Base-by-base conservation (phyloP, 2,888 invertebrate species). In the Sarcophaga rosellei region DNA sequence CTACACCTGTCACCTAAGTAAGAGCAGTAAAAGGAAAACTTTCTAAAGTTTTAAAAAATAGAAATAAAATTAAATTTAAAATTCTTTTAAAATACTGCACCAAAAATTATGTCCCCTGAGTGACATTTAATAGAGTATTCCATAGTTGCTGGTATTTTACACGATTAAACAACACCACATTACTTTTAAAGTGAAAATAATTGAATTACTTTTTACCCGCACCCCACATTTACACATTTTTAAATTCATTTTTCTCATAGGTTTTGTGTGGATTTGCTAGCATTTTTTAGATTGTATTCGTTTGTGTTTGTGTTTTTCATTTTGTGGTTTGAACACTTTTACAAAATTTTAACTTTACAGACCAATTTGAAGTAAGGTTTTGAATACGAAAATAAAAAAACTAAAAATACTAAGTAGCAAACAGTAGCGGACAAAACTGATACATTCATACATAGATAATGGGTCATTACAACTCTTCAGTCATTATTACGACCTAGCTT, bases 181-280 rank as follows among this genome's bases (percentile, higher is more conserved):
- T 63, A 59, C 53, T 59, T 75, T 69, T 57, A 53, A 63, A 76
- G 75, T 23, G 62, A 81, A 72, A 72, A 65, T 72, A 70, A 72
- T 72, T 66, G 5, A 77, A 82, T 83, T 77, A 73, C 11, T 68
- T 73, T 53, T 53, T 53, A 4, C 10, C 2, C 35, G 10, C 10
- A 35, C 2, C 0, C 35, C 6, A 15, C 17, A 15, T 53, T 53
- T 5, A 0, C 0, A 3, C 15, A 3, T 15, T 47, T 47, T 47
- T 15, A 3, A 53, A 15, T 12, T 15, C 5, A 15, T 53, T 59
- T 57, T 23, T 69, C 17, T 23, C n/a, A 8, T 25, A 53, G 4
- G 47, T 69, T 69, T 47, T 12, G 11, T 25, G 53, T 11, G 44
- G 1, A 23, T 72, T 44, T 73, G 44, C 21, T 65, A 25, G 61